Evolutionary conservation across 2,797 vertebrate species (phyloP).

Genomic region (Ctenosaura bakeri): DNA sequence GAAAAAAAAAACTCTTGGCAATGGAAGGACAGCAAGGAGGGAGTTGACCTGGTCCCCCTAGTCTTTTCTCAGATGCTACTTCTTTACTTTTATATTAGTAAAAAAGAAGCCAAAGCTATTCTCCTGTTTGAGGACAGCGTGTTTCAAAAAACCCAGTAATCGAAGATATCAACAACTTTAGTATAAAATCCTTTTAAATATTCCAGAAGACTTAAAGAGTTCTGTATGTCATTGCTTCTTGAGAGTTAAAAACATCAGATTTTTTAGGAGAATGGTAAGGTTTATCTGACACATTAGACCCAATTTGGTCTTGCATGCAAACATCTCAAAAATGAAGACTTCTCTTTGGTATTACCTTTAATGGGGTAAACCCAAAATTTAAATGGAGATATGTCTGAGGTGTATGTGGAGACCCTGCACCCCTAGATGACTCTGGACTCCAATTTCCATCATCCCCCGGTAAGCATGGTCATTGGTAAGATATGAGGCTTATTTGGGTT

Average conservation of each 20-base stretch:
- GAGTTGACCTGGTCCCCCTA: too few relatives aligned
- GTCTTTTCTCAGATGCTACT: neutral
- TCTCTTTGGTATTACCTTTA: neutral
- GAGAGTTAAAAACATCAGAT: neutral
- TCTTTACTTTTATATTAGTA: too few relatives aligned
- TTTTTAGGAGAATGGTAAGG: neutral
- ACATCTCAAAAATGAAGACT: neutral
- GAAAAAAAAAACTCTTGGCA: too few relatives aligned
- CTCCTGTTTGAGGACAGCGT: neutral
- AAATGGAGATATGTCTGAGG: neutral
- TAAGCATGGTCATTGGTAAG: neutral
- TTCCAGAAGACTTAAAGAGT: neutral
- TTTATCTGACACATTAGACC: neutral
- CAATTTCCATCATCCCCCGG: neutral
- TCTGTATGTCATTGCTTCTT: neutral
- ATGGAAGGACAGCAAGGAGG: too few relatives aligned
- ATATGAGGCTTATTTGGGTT: too few relatives aligned
- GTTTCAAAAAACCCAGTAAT: neutral
- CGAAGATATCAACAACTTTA: neutral
- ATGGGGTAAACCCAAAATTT: neutral
- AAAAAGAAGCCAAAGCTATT: neutral
- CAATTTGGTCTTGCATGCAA: neutral
- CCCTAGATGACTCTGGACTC: neutral
- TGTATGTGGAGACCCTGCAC: too few relatives aligned
- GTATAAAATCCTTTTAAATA: neutral